Conservation (phyloP, 1,140 invertebrate genomes). For the Pentalonia nigronervosa region DNA sequence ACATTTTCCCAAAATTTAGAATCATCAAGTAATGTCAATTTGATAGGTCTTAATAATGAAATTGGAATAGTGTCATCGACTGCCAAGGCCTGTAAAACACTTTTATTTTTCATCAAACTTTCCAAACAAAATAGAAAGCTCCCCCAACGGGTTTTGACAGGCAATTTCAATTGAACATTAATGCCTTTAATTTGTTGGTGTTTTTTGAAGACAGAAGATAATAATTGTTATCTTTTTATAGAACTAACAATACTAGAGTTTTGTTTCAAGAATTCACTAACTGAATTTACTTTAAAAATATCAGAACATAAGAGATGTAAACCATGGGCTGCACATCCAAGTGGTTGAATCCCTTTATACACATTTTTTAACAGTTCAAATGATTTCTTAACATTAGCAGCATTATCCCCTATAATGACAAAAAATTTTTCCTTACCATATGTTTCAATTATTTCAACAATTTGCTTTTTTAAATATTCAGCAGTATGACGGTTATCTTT, state of each 20-base stretch:
- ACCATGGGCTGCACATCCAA: not conserved
- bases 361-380: not conserved
- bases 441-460: not conserved
- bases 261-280: not conserved
- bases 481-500: not conserved
- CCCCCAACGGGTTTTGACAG: not conserved
- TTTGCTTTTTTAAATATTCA: not conserved
- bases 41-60: not conserved
- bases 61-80: not conserved
- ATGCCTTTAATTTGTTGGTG: not conserved
- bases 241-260: not conserved
- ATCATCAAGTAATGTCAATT: not conserved
- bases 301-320: not conserved
- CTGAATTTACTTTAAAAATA: not conserved
- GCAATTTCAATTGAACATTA: not conserved
- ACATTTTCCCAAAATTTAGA: not conserved
- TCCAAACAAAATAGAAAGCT: not conserved
- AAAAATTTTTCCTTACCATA: conserved; percentile 6
- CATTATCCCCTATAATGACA: conserved; percentile 2
- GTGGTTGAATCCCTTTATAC: not conserved
- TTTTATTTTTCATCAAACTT: not conserved
- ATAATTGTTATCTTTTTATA: not conserved
- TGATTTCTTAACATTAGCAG: not conserved
- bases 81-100: not conserved
- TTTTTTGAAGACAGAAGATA: not conserved